Conservation (phyloP, 1,140 invertebrate genomes). For the Leucophenga varia region DNA sequence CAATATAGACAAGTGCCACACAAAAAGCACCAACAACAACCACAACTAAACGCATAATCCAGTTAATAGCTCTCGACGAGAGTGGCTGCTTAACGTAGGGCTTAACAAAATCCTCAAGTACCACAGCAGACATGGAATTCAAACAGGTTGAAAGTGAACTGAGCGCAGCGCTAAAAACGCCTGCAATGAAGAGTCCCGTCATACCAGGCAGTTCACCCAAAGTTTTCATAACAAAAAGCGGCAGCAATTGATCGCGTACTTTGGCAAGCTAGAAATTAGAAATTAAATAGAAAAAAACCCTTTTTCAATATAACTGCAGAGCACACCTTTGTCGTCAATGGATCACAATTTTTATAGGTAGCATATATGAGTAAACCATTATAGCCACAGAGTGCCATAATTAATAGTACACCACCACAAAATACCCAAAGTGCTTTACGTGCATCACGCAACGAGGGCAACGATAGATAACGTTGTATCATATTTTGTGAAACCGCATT, state of each 20-base stretch:
- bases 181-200: conserved; percentile 69
- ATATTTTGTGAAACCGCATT: conserved; percentile 80
- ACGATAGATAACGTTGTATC: conserved; percentile 69
- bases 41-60: conserved; percentile 63
- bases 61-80: conserved; percentile 59
- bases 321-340: conserved; percentile 62
- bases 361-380: conserved; percentile 76
- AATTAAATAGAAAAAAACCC: not conserved
- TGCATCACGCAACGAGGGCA: conserved; percentile 67
- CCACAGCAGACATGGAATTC: conserved; percentile 78
- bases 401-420: conserved; percentile 59
- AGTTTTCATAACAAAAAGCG: conserved; percentile 68
- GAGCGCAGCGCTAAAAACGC: conserved; percentile 70
- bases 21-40: conserved; percentile 60
- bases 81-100: conserved; percentile 55
- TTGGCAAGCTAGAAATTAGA: conserved; percentile 55
- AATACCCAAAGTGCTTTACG: conserved; percentile 65
- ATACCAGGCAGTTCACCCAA: conserved; percentile 63
- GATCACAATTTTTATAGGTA: conserved; percentile 73
- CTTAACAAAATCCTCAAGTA: conserved; percentile 68
- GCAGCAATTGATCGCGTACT: conserved; percentile 62
- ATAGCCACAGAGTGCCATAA: conserved; percentile 65
- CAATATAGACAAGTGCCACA: conserved; percentile 60
- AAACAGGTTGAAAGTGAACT: conserved; percentile 77
- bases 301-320: too few species aligned